These are phyloP conservation scores for Napeogenes sylphis DNA, from an alignment of 2,888 invertebrate species.

Conservation along the genomic window DNA sequence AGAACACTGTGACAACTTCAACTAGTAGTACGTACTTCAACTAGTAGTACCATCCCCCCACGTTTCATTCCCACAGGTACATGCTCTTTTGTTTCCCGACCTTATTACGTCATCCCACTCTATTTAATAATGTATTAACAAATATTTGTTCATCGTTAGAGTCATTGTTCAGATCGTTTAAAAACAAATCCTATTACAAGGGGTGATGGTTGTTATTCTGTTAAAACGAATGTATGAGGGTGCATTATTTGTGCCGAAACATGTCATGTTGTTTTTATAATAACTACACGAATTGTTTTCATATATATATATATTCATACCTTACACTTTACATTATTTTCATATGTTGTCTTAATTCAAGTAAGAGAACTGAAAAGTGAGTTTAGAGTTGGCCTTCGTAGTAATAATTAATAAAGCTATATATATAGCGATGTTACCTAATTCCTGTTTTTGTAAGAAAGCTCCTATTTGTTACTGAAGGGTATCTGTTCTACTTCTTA, in stretches of 20 bases:
- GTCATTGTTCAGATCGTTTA: slow-evolving; percentile 9
- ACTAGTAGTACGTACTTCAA: neutral
- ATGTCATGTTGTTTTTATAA: neutral
- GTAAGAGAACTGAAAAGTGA: too few relatives aligned
- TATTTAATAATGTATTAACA: slow-evolving; percentile 51
- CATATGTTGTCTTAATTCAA: too few relatives aligned
- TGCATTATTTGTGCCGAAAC: neutral
- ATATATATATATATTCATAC: too few relatives aligned
- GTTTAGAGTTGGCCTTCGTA: too few relatives aligned
- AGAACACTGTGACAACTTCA: neutral
- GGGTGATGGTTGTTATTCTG: neutral
- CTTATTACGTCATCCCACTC: slow-evolving; percentile 37
- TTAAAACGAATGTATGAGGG: neutral
- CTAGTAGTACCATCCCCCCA: neutral
- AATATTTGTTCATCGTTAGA: slow-evolving; percentile 65
- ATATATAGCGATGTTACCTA: too few relatives aligned
- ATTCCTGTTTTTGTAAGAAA: too few relatives aligned
- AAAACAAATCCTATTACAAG: neutral
- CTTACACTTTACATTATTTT: too few relatives aligned
- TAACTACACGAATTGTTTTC: too few relatives aligned
- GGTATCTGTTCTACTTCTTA: neutral
- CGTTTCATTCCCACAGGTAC: neutral
- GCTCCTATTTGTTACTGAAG: neutral
- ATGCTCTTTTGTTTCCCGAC: slow-evolving; percentile 13
- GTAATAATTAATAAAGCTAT: too few relatives aligned